Base-by-base conservation (phyloP, 2,797 vertebrate species). In the Danio kyathit region DNA sequence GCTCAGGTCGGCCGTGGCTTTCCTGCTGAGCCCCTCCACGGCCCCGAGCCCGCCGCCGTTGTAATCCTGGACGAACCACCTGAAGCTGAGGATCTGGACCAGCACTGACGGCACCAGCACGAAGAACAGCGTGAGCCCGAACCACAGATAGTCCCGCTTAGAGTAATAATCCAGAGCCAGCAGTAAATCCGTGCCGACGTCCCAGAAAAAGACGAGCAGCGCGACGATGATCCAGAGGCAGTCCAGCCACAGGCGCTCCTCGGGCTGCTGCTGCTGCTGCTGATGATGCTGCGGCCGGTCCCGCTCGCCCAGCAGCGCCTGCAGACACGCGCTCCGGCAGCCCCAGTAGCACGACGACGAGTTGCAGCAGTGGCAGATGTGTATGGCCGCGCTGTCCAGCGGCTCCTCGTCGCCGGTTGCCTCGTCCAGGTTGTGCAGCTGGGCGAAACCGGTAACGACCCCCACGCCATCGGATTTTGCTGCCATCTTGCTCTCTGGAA, bases 1-100 rank as follows among this genome's bases (percentile, higher is more conserved):
- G 72, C 92, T 94, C 79, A 93, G 88, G n/a, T 89, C 94, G 87
- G 92, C 95, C 57, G 96, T 91, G 79, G 90, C 95, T 82, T 95
- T 93, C 88, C 96, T 95, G 88, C 90, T 97, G 83, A 98, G 94
- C 85, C 97, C 97, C 93, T 98, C 96, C 93, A 98, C 96, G 87
- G 95, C 96, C 82, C 96, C 97, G 89, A 97, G 94, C 86, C 97
- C 97, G 76, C 96, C 97, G 69, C 96, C 96, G 71, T 95, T 96
- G 94, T 95, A 99, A 94, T 99, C 97, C 94, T 98, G 97, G 89
- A 97, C 96, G 92, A 99, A 98, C 97, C 97, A 99, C 89, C 97
- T 96, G 94, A 99, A 98, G 92, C 97, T 98, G 90, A 98, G 94
- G 89, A 97, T 97, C 93, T 98, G 97, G 90, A 98, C 97, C 92